Evolutionary conservation across 2,888 invertebrate species (phyloP).

Genomic region (Drosophila anomalata): DNA sequence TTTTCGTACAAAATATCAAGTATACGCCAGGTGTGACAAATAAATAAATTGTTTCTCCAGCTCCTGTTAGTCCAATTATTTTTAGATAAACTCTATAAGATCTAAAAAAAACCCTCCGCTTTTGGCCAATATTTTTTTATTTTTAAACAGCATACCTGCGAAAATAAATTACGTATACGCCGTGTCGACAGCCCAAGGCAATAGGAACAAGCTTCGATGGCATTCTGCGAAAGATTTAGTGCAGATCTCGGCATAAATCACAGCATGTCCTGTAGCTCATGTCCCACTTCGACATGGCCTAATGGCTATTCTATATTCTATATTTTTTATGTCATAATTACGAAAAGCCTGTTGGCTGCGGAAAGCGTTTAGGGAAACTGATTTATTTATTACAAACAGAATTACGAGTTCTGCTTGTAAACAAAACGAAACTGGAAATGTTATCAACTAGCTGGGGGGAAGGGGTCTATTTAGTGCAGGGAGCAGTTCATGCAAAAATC

Average conservation of each 20-base stretch:
- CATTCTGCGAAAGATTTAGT: constrained; percentile 50
- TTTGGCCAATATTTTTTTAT: not conserved
- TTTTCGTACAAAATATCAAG: constrained; percentile 10
- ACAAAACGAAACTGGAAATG: constrained; percentile 52
- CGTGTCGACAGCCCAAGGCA: constrained; percentile 26
- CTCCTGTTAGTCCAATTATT: not conserved
- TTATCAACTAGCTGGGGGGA: constrained; percentile 12
- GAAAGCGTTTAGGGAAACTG: constrained; percentile 55
- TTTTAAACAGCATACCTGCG: constrained; percentile 4
- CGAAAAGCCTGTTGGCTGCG: constrained; percentile 50
- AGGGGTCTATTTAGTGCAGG: not conserved
- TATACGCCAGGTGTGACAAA: constrained; percentile 14
- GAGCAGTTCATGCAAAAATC: constrained; percentile 24
- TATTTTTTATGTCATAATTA: constrained; percentile 47
- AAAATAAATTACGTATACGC: constrained; percentile 41
- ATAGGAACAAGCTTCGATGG: constrained; percentile 10
- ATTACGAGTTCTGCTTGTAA: constrained; percentile 52
- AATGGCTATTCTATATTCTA: constrained; percentile 18
- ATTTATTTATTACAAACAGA: constrained; percentile 70
- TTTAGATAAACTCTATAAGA: not conserved
- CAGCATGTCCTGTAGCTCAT: constrained; percentile 39
- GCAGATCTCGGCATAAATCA: constrained; percentile 53
- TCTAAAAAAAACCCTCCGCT: not conserved
- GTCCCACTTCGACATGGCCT: constrained; percentile 44
- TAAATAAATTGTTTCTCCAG: not conserved